phyloP scores from a whole-genome alignment of 2,888 invertebrate genomes.

The Ophraella communa region DNA sequence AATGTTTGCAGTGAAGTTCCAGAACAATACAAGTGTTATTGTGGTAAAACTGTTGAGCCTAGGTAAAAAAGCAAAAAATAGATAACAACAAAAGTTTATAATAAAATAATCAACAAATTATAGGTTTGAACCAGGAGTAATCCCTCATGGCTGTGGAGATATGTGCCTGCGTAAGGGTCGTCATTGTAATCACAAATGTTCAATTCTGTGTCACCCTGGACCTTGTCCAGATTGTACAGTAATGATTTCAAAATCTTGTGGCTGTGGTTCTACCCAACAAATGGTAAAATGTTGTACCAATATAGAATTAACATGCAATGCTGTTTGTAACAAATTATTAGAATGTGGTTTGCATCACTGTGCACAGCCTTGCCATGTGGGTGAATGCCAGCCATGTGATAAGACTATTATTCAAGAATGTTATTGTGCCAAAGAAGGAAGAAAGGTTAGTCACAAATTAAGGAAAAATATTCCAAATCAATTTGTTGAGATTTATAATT shows the following conservation, averaged over 20 bases:
- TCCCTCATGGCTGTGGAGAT: slow-evolving; percentile 92
- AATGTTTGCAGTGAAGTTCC: slow-evolving; percentile 78
- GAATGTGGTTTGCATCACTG: slow-evolving; percentile 83
- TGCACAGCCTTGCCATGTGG: slow-evolving; percentile 76
- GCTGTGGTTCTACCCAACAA: slow-evolving; percentile 75
- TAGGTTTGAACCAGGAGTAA: slow-evolving; percentile 72
- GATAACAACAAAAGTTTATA: too few species aligned
- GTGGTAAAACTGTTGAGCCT: slow-evolving; percentile 80
- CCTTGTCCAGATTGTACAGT: slow-evolving; percentile 91
- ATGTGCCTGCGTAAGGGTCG: slow-evolving; percentile 73
- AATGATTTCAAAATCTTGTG: slow-evolving; percentile 75
- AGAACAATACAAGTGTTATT: slow-evolving; percentile 87
- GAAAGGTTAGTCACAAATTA: slow-evolving; percentile 60
- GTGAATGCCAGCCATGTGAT: slow-evolving; percentile 75
- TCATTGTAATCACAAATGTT: slow-evolving; percentile 72
- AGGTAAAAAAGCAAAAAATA: too few species aligned
- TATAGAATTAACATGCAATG: slow-evolving; percentile 74
- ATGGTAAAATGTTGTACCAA: slow-evolving; percentile 77
- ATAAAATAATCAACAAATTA: too few species aligned
- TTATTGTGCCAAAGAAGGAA: slow-evolving; percentile 64
- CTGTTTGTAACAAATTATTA: slow-evolving; percentile 74
- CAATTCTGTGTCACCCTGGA: slow-evolving; percentile 89
- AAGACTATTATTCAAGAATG: slow-evolving; percentile 74
- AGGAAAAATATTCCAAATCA: background rate
- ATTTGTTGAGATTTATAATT: background rate